Conservation (phyloP, 2,797 vertebrate genomes). For the Gymnodraco acuticeps region DNA sequence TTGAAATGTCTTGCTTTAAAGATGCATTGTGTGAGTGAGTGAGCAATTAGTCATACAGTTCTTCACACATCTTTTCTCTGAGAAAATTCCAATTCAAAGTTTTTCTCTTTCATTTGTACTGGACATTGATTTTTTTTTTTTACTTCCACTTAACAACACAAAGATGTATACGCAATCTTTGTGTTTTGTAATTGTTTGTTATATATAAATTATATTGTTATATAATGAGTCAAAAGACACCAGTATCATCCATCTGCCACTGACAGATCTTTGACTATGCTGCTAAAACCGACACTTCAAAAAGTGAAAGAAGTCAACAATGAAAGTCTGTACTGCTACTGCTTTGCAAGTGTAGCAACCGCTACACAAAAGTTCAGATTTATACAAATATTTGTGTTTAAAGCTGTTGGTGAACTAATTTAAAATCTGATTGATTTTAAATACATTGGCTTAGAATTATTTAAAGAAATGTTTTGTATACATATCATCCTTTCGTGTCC, state of each 20-base stretch:
- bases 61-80: conserved; percentile 6
- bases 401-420: neutral
- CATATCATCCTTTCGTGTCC: neutral
- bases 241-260: conserved; percentile 18
- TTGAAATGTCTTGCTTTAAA: neutral
- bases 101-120: neutral
- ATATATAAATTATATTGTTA: neutral
- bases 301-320: conserved; percentile 1
- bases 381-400: neutral
- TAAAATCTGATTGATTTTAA: neutral
- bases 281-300: conserved; percentile 1
- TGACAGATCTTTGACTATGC: conserved; percentile 10
- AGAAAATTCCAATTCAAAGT: neutral
- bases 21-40: conserved; percentile 3
- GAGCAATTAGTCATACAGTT: conserved; percentile 20
- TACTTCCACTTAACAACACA: neutral
- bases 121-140: neutral
- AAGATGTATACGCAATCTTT: neutral
- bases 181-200: too few species aligned
- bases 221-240: neutral
- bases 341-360: neutral
- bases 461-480: too few species aligned
- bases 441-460: neutral
- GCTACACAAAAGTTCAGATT: neutral
- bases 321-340: neutral